Base-by-base conservation (phyloP, 1,140 invertebrate species). In the Dreissena rostriformis region DNA sequence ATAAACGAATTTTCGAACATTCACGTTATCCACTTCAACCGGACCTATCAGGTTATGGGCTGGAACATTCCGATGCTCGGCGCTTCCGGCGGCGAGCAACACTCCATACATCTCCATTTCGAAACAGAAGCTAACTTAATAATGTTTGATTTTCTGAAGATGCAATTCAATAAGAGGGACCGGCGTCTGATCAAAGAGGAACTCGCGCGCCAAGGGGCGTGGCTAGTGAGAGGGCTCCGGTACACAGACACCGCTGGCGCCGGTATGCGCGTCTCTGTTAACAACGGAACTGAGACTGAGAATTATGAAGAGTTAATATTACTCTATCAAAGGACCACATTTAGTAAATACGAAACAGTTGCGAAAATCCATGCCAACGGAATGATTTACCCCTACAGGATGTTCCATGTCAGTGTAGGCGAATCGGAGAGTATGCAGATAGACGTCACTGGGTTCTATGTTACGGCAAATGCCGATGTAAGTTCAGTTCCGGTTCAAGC, bases 111-210 rank as follows among this genome's bases (percentile, higher is more conserved):
- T 75, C 51, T 82, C 22, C 80, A 75, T 68, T 74, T 82, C 57
- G 61, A 75, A 49, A 73, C 80, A 2, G 63, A 82, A 17, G 53
- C 80, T 19, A 82, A 82, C 29, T 65, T 82, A 0, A 82, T 82
- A 10, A 82, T 82, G 80, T 82, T 82, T 57, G 80, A 82, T 52
- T 82, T 82, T 29, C 65, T 82, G 15, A 82, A 82, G 55, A 61
- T 82, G 10, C 14, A 74, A 49, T 82, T 65, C 52, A 74, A 70
- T 4, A 67, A 72, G 28, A 52, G 80, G 12, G 80, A 82, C 39
- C 71, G 67, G 57, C 28, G 80, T 22, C 51, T 66, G 28, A 52
- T n/a, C 12, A 82, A 75, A 12, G 22, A 22, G 0, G 12, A 51
- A 28, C 57, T 75, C 29, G 61, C 63, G 7, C 65, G 65, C 66